Conservation (phyloP, 2,113 vertebrate genomes). For the Sinocyclocheilus grahami region DNA sequence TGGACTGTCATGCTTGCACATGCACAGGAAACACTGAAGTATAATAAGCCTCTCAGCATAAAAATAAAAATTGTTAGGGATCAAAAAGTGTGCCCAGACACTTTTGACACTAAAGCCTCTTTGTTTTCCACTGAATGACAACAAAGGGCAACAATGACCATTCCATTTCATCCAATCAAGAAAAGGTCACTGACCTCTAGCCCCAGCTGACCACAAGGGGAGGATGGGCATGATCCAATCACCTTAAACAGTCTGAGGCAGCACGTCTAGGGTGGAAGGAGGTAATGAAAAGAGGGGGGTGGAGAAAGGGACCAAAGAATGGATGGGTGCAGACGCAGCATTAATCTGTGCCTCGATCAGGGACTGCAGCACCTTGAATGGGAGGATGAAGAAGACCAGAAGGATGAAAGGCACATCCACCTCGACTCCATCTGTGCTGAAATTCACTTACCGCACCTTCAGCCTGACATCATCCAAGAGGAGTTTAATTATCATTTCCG, state of each 20-base stretch:
- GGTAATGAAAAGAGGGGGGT: conserved; percentile 51
- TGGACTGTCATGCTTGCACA: background rate
- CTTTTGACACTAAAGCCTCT: conserved; percentile 23
- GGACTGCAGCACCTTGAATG: conserved; percentile 62
- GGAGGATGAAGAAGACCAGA: conserved; percentile 49
- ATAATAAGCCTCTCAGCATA: background rate
- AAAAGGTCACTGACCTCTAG: conserved; percentile 71
- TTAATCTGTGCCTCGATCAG: conserved; percentile 72
- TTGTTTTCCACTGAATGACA: conserved; percentile 43
- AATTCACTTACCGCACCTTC: conserved; percentile 13
- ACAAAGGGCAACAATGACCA: conserved; percentile 51
- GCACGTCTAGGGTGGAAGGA: conserved; percentile 58
- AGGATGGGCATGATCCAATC: conserved; percentile 72
- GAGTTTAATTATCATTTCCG: background rate
- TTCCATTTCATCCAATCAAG: conserved; percentile 63
- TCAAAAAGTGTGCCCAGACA: background rate
- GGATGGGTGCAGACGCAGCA: conserved; percentile 54
- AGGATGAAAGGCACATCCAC: conserved; percentile 34
- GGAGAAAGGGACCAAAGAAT: conserved; percentile 54
- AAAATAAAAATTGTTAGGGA: background rate
- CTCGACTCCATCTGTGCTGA: conserved; percentile 66
- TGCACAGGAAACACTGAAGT: background rate
- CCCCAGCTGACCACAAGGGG: conserved; percentile 65
- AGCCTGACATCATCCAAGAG: background rate
- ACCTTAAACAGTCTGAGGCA: conserved; percentile 77